Conservation (phyloP, 92 coral and sea anemone genomes). For the Heteractis magnifica region DNA sequence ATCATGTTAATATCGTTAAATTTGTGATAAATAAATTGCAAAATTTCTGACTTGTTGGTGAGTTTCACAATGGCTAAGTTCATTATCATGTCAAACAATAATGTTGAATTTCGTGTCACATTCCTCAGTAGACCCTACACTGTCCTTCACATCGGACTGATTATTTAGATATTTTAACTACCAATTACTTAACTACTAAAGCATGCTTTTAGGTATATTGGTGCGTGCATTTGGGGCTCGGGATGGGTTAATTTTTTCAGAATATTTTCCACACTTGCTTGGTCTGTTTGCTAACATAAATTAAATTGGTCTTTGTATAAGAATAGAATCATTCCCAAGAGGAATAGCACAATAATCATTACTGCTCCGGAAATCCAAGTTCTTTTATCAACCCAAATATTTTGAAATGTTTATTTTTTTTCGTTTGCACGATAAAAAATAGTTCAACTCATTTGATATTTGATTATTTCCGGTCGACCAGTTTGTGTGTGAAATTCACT, state of each 20-base stretch:
- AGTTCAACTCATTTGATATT: slow-evolving; percentile 18
- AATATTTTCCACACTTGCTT: neutral
- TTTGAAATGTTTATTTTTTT: slow-evolving; percentile 13
- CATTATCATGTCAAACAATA: slow-evolving; percentile 24
- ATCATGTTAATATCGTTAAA: neutral
- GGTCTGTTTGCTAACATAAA: neutral
- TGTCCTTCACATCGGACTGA: neutral
- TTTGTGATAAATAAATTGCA: slow-evolving; percentile 19
- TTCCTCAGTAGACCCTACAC: slow-evolving; percentile 3
- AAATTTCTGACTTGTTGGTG: slow-evolving; percentile 1
- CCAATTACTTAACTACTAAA: neutral
- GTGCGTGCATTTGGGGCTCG: neutral
- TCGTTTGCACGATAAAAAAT: neutral
- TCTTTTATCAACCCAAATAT: slow-evolving; percentile 16
- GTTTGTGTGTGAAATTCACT: slow-evolving; percentile 35
- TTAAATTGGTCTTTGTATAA: neutral
- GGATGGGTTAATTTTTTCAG: neutral
- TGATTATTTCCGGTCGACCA: slow-evolving; percentile 32
- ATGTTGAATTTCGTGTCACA: neutral
- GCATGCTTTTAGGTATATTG: neutral
- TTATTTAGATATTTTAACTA: neutral
- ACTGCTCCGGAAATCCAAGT: neutral
- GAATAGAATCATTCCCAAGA: neutral
- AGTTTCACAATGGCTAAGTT: slow-evolving; percentile 26
- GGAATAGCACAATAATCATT: neutral